Conservation (phyloP, 64 coral and sea anemone species). For the Stichodactyla helianthus region DNA sequence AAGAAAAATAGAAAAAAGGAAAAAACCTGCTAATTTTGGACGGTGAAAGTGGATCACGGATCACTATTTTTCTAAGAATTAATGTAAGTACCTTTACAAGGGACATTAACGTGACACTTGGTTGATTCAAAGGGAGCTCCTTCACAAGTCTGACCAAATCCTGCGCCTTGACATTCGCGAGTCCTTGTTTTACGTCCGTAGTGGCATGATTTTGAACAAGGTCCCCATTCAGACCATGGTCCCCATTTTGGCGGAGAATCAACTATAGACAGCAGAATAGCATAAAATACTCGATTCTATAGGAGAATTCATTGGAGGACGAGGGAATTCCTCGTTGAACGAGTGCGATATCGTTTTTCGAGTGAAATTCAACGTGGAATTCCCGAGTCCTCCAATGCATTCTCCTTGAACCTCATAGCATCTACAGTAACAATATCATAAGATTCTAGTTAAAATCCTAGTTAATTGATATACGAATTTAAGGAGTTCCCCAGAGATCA, state of each 20-base stretch:
- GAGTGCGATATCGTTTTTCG: no score
- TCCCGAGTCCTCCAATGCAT: no score
- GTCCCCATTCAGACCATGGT: slow-evolving; percentile 12
- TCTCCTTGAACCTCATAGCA: no score
- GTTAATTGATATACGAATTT: no score
- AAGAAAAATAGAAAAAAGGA: no score
- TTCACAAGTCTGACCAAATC: slow-evolving; percentile 22
- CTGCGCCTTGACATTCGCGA: slow-evolving; percentile 9
- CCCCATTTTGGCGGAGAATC: slow-evolving; percentile 7
- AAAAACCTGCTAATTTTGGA: no score
- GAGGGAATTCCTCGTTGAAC: no score
- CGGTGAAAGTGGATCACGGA: no score
- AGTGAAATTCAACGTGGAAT: no score
- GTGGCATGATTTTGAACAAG: slow-evolving; percentile 30
- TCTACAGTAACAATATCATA: no score
- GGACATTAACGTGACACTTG: slow-evolving; percentile 25
- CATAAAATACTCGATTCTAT: not conserved
- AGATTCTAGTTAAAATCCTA: no score
- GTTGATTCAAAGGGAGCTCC: slow-evolving; percentile 1
- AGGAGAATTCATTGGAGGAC: no score
- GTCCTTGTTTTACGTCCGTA: not conserved
- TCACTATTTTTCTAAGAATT: not conserved
- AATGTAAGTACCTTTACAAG: slow-evolving; percentile 13
- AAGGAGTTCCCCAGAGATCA: not conserved
- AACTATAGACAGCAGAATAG: not conserved